Percentiles rank a stretch among this genome's conserved stretches.
Evolutionary conservation across 1,140 invertebrate species (phyloP).

Genomic region (Drosophila sulfurigaster): DNA sequence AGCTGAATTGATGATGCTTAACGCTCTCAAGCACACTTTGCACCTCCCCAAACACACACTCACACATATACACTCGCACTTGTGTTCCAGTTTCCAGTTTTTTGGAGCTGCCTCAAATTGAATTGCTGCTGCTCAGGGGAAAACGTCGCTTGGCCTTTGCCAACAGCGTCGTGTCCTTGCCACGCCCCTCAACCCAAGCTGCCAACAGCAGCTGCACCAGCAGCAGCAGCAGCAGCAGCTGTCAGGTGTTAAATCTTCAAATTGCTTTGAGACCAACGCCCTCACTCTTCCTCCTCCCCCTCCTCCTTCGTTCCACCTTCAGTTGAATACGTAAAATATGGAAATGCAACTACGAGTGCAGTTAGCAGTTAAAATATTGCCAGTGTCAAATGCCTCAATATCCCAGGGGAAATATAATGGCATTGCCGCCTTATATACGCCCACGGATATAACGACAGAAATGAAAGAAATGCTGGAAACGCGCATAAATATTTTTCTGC

Average conservation of each 20-base stretch:
- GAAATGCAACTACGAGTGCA: slow-evolving; percentile 63
- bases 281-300: not conserved
- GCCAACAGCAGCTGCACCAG: slow-evolving; percentile 34
- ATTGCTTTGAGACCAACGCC: slow-evolving; percentile 61
- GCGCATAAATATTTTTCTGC: slow-evolving; percentile 38
- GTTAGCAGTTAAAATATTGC: slow-evolving; percentile 74
- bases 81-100: slow-evolving; percentile 6
- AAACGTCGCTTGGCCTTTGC: slow-evolving; percentile 43
- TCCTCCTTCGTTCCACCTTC: not conserved
- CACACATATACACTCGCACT: slow-evolving; percentile 7
- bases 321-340: slow-evolving; percentile 57
- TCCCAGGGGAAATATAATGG: slow-evolving; percentile 61
- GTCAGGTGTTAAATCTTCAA: slow-evolving; percentile 70
- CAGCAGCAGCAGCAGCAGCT: slow-evolving; percentile 38
- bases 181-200: slow-evolving; percentile 11
- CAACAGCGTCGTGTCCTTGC: slow-evolving; percentile 33
- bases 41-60: not conserved
- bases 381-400: slow-evolving; percentile 59
- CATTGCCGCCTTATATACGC: slow-evolving; percentile 19
- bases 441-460: not conserved
- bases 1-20: slow-evolving; percentile 64
- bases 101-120: slow-evolving; percentile 49
- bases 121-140: slow-evolving; percentile 46
- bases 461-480: not conserved
- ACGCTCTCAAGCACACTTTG: not conserved